Base-by-base conservation (phyloP, 2,888 invertebrate genomes). In the Malthinus flaveolus region DNA sequence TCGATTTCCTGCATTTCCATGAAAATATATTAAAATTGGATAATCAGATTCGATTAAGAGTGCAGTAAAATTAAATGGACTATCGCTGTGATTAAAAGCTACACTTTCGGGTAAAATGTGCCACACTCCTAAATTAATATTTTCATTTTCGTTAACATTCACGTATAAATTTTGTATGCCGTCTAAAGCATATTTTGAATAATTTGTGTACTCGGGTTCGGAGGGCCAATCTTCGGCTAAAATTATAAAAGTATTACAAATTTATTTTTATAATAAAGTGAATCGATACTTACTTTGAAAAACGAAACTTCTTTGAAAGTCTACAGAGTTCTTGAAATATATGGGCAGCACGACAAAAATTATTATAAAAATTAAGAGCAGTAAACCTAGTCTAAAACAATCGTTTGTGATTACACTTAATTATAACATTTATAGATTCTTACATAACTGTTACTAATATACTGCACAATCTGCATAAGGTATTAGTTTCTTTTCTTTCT, bases 71-170 rank as follows among this genome's bases (percentile, higher is more conserved):
- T 79, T 79, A 63, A 80, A 81, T 42, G 15, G 15, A 36, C 79
- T 73, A 37, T 78, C 72, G 51, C 78, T 73, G 49, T 79, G 77
- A 48, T 73, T 68, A 44, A 77, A 81, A 3, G 85, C 74, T 56
- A 84, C 77, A 55, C 85, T 85, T 67, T 81, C 81, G 0, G 94
- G 93, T 63, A 93, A 77, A 11, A 93, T 84, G 73, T 95, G 94
- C 93, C 88, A 88, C 12, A 86, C 80, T 0, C 88, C 88, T 77
- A 84, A 67, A 64, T 81, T 78, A 15, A 84, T 73, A 56, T 75
- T 78, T 31, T 80, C 73, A 13, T 79, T 73, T 54, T 71, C 69
- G 32, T 64, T 65, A 0, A 75, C 72, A n/a, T 80, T 78, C 9
- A 91, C 74, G 72, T 88, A 87, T 69, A 89, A 86, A 74, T 88